Evolutionary conservation across 2,888 invertebrate species (phyloP).

Genomic region (Cheilosia vernalis): DNA sequence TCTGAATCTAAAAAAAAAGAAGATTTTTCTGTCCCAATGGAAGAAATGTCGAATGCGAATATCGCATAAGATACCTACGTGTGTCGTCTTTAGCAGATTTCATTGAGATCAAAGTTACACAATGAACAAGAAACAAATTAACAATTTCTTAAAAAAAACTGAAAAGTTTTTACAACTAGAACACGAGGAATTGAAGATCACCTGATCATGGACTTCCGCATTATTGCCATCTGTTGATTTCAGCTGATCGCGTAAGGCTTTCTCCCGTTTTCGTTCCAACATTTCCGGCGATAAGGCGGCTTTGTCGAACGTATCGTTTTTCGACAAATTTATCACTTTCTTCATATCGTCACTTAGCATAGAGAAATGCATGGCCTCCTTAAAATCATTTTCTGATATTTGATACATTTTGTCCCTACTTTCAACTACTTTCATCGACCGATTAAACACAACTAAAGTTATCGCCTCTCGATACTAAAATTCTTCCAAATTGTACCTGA

Average conservation of each 20-base stretch:
- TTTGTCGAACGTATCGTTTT: conserved; percentile 45
- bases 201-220: conserved; percentile 75
- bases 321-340: conserved; percentile 41
- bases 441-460: conserved; percentile 9
- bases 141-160: no score
- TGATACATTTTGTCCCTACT: conserved; percentile 37
- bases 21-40: no score
- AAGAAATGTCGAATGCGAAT: no score
- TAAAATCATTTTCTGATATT: conserved; percentile 57
- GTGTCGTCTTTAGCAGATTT: no score
- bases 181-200: background rate
- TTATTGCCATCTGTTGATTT: conserved; percentile 73
- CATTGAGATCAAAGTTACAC: no score
- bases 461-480: background rate
- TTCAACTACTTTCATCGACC: background rate
- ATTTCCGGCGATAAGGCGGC: conserved; percentile 41
- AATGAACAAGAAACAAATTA: no score
- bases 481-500: background rate
- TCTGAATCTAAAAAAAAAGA: no score
- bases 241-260: conserved; percentile 46
- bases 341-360: conserved; percentile 61
- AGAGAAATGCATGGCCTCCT: conserved; percentile 31
- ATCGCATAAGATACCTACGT: no score
- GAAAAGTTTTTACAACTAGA: no score
- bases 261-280: conserved; percentile 54